Base-by-base conservation (phyloP, 2,888 invertebrate genomes). In the Lycocerus yunnanus region DNA sequence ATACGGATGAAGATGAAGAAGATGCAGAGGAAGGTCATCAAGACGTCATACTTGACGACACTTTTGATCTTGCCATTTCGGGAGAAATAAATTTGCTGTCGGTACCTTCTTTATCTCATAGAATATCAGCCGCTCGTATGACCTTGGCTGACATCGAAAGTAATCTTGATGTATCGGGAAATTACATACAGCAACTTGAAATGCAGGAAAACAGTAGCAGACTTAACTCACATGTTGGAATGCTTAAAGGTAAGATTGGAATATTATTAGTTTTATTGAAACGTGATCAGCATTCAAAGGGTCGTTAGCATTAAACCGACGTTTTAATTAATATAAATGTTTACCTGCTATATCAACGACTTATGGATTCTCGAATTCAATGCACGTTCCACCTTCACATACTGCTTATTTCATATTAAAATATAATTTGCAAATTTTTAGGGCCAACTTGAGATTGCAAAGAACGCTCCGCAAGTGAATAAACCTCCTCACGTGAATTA, bases 161-260 rank as follows among this genome's bases (percentile, higher is more conserved):
- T 6, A 15, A n/a, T 14, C 27, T n/a, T 21, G 14, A n/a, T 66
- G 11, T 11, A 4, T 27, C 15, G 24, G 14, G 27, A 27, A 15
- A 18, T 10, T 21, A 66, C n/a, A n/a, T 6, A 13, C n/a, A 6
- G 2, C n/a, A 43, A 43, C 1, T n/a, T 6, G 43, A n/a, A 43
- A 43, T 13, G 2, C n/a, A 43, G 5, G n/a, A 43, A 43, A n/a
- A n/a, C 6, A 0, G 2, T 43, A n/a, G 43, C 43, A 4, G 43
- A 43, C 43, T 43, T 43, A n/a, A 43, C 43, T n/a, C 43, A 43
- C 1, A 43, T 43, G 43, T 5, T 85, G 20, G 85, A 86, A 80
- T 85, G 85, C 15, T 84, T 82, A n/a, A 83, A 84, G 15, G 83
- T 84, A 16, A 79, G 78, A n/a, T n/a, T n/a, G n/a, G n/a, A n/a